Base-by-base conservation (phyloP, 2,113 vertebrate species). In the Cervus canadensis region DNA sequence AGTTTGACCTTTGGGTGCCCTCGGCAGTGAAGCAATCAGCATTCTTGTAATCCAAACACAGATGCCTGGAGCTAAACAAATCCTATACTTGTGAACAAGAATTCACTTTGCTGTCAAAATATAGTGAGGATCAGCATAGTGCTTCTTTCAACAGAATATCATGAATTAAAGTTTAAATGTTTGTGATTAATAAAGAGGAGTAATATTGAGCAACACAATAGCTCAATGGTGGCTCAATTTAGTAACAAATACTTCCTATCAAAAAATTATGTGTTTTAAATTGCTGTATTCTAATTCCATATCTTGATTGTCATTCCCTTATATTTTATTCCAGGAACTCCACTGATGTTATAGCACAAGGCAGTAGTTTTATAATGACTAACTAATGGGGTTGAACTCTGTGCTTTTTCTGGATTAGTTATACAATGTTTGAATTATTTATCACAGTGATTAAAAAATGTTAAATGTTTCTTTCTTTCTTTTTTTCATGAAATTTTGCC, bases 41-140 rank as follows among this genome's bases (percentile, higher is more conserved):
- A 99, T 99, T 99, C 99, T 99, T 99, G 98, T 99, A 99, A 99
- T 99, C 99, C 99, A 99, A 99, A 99, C 99, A 99, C 99, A 99
- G 99, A 99, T 99, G 99, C 99, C 99, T 99, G 98, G 96, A 99
- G 99, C 99, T 99, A 99, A 99, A 99, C 99, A 99, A 99, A 99
- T 99, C 99, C 98, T 99, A 98, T 98, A 98, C 98, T 99, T 99
- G 98, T 98, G 99, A 99, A 99, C 98, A 99, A 99, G 99, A 99
- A 99, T 99, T 99, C 98, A 98, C 98, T 98, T 98, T 98, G 98
- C 98, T 99, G 99, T 99, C 98, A 99, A 99, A 99, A 99, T 99
- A 99, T 97, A 98, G 98, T 98, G 98, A 98, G 45, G 98, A 99
- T 96, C 97, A 99, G 98, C 97, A 99, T 98, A 99, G 97, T 99